These are phyloP conservation scores for Scaptomyza reducta DNA, from an alignment of 2,888 invertebrate genomes.

Conservation along the genomic window DNA sequence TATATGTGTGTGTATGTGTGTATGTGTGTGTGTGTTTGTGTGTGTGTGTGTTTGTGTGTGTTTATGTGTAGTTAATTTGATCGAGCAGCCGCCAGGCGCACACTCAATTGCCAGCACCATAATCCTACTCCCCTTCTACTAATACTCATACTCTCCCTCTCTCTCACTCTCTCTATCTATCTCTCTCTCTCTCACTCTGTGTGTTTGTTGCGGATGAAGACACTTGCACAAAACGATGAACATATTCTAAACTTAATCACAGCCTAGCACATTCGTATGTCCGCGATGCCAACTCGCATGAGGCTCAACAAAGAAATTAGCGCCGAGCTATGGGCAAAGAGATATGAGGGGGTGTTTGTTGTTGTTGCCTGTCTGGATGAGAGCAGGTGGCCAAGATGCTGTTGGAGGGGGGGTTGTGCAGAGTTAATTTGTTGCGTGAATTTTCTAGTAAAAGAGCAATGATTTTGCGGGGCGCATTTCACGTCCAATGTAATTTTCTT, in stretches of 20 bases:
- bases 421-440: neutral
- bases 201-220: slow-evolving; percentile 54
- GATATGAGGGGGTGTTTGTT: slow-evolving; percentile 11
- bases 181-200: neutral
- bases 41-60: neutral
- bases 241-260: slow-evolving; percentile 78
- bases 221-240: slow-evolving; percentile 74
- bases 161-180: too few species aligned
- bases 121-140: neutral
- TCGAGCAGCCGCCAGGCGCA: slow-evolving; percentile 33
- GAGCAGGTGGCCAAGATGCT: slow-evolving; percentile 48
- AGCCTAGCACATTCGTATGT: slow-evolving; percentile 73
- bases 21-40: neutral
- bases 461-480: slow-evolving; percentile 26
- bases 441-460: slow-evolving; percentile 27
- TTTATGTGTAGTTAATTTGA: slow-evolving; percentile 44
- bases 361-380: slow-evolving; percentile 16
- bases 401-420: neutral
- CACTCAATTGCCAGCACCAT: slow-evolving; percentile 22
- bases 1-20: neutral
- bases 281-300: slow-evolving; percentile 74
- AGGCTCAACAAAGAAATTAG: slow-evolving; percentile 80
- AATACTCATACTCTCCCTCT: slow-evolving; percentile 6
- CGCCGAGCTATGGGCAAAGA: slow-evolving; percentile 39
- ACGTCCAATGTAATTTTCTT: slow-evolving; percentile 78